Percentiles rank a stretch among this genome's conserved stretches.
Conservation (phyloP, 2,113 vertebrate genomes). For the Cheilinus undulatus region DNA sequence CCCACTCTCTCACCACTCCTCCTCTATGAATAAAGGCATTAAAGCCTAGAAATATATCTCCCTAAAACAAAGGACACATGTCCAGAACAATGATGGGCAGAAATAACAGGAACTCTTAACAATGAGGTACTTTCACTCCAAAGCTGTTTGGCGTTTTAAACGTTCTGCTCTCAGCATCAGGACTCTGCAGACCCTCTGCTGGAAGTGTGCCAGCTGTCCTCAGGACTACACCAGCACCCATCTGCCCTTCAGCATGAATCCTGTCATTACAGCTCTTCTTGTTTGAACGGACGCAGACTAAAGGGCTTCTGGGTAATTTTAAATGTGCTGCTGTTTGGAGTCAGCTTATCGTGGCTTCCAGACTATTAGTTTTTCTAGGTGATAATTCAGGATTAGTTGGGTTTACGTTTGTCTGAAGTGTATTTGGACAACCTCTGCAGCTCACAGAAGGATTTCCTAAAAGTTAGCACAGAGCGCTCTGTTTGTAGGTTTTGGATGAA, state of each 20-base stretch:
- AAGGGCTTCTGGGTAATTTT: conserved; percentile 48
- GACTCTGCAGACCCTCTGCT: conserved; percentile 13
- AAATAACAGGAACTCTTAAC: no score
- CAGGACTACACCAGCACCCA: conserved; percentile 53
- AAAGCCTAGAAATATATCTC: no score
- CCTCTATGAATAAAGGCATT: no score
- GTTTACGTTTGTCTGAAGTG: conserved; percentile 73
- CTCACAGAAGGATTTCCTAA: conserved; percentile 62
- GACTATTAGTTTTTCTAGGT: conserved; percentile 55
- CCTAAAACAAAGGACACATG: no score
- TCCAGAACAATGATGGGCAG: no score
- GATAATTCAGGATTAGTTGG: conserved; percentile 67
- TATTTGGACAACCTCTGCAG: conserved; percentile 67
- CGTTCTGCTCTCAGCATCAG: not conserved
- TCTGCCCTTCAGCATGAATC: conserved; percentile 58
- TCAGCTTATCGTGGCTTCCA: conserved; percentile 47
- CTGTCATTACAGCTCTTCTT: conserved; percentile 32
- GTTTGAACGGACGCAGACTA: conserved; percentile 4
- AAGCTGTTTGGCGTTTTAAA: no score
- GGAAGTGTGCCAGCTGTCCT: conserved; percentile 53
- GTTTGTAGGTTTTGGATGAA: conserved; percentile 70
- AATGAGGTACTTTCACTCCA: no score
- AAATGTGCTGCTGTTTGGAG: conserved; percentile 10
- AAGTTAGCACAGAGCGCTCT: conserved; percentile 45
- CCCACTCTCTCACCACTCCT: no score